phyloP scores from a whole-genome alignment of 2,888 invertebrate species.

The Eurytoma californica region DNA sequence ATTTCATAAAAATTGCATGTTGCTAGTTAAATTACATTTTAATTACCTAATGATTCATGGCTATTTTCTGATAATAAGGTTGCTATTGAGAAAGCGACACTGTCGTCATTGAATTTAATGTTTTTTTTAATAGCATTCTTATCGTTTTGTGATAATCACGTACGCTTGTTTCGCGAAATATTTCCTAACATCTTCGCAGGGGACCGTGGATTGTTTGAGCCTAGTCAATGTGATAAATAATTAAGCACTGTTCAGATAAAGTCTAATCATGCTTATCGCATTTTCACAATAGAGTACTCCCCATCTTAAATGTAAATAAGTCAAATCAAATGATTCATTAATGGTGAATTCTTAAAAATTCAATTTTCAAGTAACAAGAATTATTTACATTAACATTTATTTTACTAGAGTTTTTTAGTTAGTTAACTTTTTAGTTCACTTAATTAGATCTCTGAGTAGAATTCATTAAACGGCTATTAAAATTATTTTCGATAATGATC shows the following conservation, averaged over 20 bases:
- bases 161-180: neutral
- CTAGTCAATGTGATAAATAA: conserved; percentile 23
- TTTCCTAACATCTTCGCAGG: conserved; percentile 45
- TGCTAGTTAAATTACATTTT: too few relatives aligned
- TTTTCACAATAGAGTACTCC: neutral
- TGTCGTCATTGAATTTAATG: too few relatives aligned
- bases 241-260: neutral
- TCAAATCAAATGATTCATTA: conserved; percentile 1
- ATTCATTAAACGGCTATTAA: too few relatives aligned
- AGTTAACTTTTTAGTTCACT: neutral
- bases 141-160: too few relatives aligned
- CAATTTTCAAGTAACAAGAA: neutral
- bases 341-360: neutral
- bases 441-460: neutral
- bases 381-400: neutral
- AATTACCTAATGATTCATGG: too few relatives aligned
- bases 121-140: too few relatives aligned
- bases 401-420: neutral
- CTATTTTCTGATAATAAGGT: too few relatives aligned
- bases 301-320: neutral
- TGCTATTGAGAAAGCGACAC: too few relatives aligned
- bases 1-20: too few relatives aligned
- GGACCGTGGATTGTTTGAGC: conserved; percentile 10
- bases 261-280: neutral
- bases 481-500: too few relatives aligned